These are phyloP conservation scores for Poeciliopsis turneri DNA, from an alignment of 2,797 vertebrate species.

Conservation along the genomic window DNA sequence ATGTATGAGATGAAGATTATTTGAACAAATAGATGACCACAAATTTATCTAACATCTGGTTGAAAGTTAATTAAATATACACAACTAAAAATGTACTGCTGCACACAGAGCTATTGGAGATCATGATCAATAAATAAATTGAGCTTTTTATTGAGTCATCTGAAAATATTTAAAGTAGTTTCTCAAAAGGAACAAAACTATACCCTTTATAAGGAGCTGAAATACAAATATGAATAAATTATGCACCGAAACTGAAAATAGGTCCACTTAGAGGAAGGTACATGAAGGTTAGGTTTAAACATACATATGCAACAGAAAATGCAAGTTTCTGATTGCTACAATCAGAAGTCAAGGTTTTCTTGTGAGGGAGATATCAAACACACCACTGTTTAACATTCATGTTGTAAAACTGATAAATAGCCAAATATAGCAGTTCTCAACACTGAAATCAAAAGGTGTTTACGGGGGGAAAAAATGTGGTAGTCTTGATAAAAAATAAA, in stretches of 20 bases:
- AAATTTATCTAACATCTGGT: not conserved
- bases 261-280: conserved; percentile 10
- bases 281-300: not conserved
- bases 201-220: not conserved
- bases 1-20: not conserved
- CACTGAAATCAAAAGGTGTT: conserved; percentile 16
- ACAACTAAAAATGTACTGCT: not conserved
- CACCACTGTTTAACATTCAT: conserved; percentile 22
- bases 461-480: conserved; percentile 24
- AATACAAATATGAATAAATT: conserved; percentile 15
- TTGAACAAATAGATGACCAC: not conserved
- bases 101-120: not conserved
- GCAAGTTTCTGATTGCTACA: conserved; percentile 19
- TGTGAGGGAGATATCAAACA: conserved; percentile 33
- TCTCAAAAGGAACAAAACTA: not conserved
- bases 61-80: not conserved
- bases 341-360: conserved; percentile 19
- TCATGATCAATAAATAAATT: not conserved
- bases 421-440: conserved; percentile 4
- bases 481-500: not conserved
- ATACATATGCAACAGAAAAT: conserved; percentile 6
- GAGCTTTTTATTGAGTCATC: not conserved
- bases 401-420: conserved; percentile 5
- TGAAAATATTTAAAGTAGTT: not conserved
- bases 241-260: conserved; percentile 20